Evolutionary conservation across 2,113 vertebrate species (phyloP).

Genomic region (Mellivora capensis): DNA sequence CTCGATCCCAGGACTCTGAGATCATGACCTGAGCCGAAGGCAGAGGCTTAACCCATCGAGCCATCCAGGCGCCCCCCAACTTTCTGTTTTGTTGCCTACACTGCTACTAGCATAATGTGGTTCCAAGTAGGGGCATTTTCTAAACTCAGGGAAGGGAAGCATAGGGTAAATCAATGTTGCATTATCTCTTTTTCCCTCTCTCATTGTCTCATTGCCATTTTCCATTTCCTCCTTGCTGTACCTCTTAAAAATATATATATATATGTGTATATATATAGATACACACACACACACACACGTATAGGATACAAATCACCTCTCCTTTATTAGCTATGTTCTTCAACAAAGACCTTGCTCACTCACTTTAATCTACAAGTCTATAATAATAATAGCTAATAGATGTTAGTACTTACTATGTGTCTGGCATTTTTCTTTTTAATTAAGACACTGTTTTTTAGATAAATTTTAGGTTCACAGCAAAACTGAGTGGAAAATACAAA

Average conservation of each 20-base stretch:
- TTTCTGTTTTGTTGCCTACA: rapidly evolving
- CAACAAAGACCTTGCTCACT: background rate
- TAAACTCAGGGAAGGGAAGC: background rate
- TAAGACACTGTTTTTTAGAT: background rate
- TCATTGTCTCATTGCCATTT: background rate
- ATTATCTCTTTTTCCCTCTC: too few relatives aligned
- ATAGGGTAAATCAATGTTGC: background rate
- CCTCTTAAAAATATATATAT: background rate
- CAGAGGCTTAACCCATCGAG: too few relatives aligned
- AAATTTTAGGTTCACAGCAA: background rate
- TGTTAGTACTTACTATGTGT: background rate
- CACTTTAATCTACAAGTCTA: background rate
- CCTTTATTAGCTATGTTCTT: background rate
- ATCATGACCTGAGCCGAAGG: too few relatives aligned
- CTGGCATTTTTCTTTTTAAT: background rate
- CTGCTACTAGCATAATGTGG: background rate
- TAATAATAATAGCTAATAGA: background rate
- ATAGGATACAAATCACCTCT: background rate
- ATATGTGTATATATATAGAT: rapidly evolving
- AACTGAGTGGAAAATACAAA: background rate
- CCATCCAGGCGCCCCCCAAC: too few relatives aligned
- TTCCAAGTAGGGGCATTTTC: background rate
- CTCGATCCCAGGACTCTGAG: too few relatives aligned
- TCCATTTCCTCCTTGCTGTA: background rate
- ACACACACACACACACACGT: background rate